phyloP scores from a whole-genome alignment of 1,140 invertebrate species.

The Pinna nobilis region DNA sequence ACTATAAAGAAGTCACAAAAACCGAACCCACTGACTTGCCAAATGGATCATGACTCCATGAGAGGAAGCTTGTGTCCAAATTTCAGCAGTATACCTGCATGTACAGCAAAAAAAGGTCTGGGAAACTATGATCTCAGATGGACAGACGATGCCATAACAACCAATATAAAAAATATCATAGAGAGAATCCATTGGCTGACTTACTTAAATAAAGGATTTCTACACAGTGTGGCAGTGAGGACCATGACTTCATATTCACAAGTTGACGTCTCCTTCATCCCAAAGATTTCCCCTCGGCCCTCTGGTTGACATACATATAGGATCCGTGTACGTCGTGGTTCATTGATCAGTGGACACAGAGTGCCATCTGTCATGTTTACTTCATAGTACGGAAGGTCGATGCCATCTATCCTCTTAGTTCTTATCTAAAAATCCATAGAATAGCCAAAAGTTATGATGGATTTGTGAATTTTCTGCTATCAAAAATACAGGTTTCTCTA shows the following conservation, averaged over 20 bases:
- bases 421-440: slow-evolving; percentile 48
- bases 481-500: no score
- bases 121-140: no score
- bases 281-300: slow-evolving; percentile 88
- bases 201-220: slow-evolving; percentile 90
- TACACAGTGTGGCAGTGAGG: slow-evolving; percentile 88
- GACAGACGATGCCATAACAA: neutral
- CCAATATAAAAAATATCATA: neutral
- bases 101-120: no score
- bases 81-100: no score
- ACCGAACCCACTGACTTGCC: no score
- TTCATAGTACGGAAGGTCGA: slow-evolving; percentile 83
- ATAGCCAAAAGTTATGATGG: neutral
- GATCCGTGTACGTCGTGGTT: slow-evolving; percentile 86
- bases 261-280: slow-evolving; percentile 92
- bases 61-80: no score
- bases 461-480: no score
- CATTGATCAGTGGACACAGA: slow-evolving; percentile 91
- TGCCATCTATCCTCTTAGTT: slow-evolving; percentile 85
- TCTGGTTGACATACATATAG: slow-evolving; percentile 75
- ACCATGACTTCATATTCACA: slow-evolving; percentile 86
- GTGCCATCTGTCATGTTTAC: slow-evolving; percentile 82
- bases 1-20: no score
- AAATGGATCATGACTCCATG: no score
- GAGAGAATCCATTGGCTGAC: slow-evolving; percentile 25